Evolutionary conservation across 2,888 invertebrate species (phyloP), one percentile per base, ranked within the genome.

Genomic region (Fragum whitleyi): DNA sequence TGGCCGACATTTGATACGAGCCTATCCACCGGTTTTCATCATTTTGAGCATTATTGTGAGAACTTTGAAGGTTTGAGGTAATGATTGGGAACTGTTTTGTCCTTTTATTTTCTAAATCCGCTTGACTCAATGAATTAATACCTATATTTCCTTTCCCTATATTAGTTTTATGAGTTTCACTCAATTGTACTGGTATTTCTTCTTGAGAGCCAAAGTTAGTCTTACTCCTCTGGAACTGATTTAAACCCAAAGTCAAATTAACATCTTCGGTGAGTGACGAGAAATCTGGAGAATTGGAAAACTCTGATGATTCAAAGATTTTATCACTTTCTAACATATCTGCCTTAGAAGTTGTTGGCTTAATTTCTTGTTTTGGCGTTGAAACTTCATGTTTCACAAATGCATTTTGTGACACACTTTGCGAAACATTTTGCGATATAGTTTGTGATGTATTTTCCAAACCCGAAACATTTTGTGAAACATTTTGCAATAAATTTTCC

Each of bases 241-340:
- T 74, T 5, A 76, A 53, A 55, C 61, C 73, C 23, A 77, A 39
- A 9, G 59, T 29, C 21, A 79, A 21, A 39, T 67, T 71, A 42
- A 26, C 59, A 55, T 77, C 76, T 7, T 77, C 83, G 11, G 83
- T 83, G n/a, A 83, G 70, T 2, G 79, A 74, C 21, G 83, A 83
- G 42, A 83, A 83, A 61, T 83, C 83, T 1, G 83, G 83, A 3
- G 83, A 83, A 47, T 79, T 79, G 14, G 73, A 73, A 32, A 83
- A 83, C 23, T 83, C 79, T 19, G 77, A 65, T 3, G 79, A 23
- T 19, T 83, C 79, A 23, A 57, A 78, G 9, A 79, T 57, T 57
- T 67, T 69, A 29, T 65, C 83, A 61, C 69, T 61, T 28, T 32
- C 71, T 14, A 74, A 26, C 23, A 70, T 69, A 70, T 74, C 39